Evolutionary conservation across 2,888 invertebrate species (phyloP).

Genomic region (Hypena proboscidalis): DNA sequence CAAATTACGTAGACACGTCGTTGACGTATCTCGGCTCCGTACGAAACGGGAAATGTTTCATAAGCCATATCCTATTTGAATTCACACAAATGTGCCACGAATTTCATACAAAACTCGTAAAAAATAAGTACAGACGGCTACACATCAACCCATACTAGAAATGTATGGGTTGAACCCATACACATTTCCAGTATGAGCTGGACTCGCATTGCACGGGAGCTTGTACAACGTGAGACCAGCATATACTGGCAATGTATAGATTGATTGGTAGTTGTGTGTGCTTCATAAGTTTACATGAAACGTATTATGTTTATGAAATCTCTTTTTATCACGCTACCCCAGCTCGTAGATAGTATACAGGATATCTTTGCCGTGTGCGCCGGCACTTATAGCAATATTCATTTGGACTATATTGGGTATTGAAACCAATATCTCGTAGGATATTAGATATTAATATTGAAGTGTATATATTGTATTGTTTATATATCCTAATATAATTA

Average conservation of each 20-base stretch:
- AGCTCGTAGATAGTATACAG: not conserved
- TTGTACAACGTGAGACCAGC: too few relatives aligned
- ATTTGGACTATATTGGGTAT: constrained; percentile 8
- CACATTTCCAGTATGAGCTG: too few relatives aligned
- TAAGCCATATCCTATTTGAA: not conserved
- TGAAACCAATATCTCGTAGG: constrained; percentile 11
- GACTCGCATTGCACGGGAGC: too few relatives aligned
- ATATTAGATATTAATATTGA: not conserved
- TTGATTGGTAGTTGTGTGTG: too few relatives aligned
- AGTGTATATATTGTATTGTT: constrained; percentile 1
- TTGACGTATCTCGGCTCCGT: not conserved
- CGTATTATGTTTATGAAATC: constrained; percentile 1
- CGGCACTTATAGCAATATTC: constrained; percentile 11
- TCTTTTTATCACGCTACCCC: constrained; percentile 2
- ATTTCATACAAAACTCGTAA: constrained; percentile 2
- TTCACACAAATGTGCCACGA: not conserved
- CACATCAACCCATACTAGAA: too few relatives aligned
- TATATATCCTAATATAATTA: too few relatives aligned
- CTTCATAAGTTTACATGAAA: constrained; percentile 5
- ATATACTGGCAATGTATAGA: too few relatives aligned
- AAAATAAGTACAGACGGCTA: too few relatives aligned
- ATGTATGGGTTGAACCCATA: too few relatives aligned
- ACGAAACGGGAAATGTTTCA: constrained; percentile 2
- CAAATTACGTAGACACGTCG: not conserved
- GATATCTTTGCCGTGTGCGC: constrained; percentile 5